A percentile compares a stretch with the other conserved stretches of the same genome.
Evolutionary conservation across 2,888 invertebrate genomes (phyloP).

Genomic region (Xanthorhoe designata): DNA sequence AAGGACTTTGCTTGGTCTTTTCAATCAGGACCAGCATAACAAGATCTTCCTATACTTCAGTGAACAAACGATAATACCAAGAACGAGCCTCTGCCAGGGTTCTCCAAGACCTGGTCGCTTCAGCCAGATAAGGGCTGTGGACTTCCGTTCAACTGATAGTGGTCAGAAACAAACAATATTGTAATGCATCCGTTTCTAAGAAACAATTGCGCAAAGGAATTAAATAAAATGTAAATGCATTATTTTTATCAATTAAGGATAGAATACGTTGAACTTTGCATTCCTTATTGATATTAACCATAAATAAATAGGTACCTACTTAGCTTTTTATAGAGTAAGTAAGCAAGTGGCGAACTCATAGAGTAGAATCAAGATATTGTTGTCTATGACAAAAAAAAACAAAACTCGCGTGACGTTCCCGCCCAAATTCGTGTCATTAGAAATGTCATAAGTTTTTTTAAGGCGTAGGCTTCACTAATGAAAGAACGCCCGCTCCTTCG

Average conservation of each 20-base stretch:
- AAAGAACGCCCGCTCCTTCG: slow-evolving; percentile 83
- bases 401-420: slow-evolving; percentile 77
- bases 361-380: background rate
- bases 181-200: slow-evolving; percentile 52
- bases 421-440: slow-evolving; percentile 78
- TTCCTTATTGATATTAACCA: background rate
- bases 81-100: slow-evolving; percentile 54
- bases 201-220: slow-evolving; percentile 31
- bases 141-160: slow-evolving; percentile 66
- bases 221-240: slow-evolving; percentile 7
- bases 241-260: slow-evolving; percentile 7
- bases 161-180: slow-evolving; percentile 54
- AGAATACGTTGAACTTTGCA: background rate
- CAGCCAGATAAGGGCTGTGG: slow-evolving; percentile 68
- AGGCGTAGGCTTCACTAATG: slow-evolving; percentile 75
- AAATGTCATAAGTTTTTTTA: slow-evolving; percentile 74
- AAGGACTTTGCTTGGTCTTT: slow-evolving; percentile 35
- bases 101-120: slow-evolving; percentile 65
- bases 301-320: too few relatives aligned
- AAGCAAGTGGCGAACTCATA: too few relatives aligned
- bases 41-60: slow-evolving; percentile 56
- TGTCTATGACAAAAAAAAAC: slow-evolving; percentile 49
- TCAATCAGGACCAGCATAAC: slow-evolving; percentile 52
- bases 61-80: slow-evolving; percentile 57
- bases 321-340: too few relatives aligned